Evolutionary conservation across 35 echinoderm and acorn worm genomes (phyloP), one percentile per base, ranked within the genome.

Genomic region (Patiria miniata): DNA sequence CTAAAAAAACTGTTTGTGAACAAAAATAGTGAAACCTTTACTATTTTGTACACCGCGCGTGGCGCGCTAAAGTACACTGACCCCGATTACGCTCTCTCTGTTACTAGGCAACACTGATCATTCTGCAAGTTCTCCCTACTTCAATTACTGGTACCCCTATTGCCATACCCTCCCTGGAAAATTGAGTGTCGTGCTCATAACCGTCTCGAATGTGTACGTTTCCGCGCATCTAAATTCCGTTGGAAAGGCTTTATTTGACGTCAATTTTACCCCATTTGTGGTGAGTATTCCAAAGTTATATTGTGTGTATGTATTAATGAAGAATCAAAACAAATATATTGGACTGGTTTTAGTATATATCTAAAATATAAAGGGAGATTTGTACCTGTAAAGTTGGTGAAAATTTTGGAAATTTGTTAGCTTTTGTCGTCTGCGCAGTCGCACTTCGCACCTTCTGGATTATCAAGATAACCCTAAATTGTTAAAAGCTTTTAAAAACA

Each of bases 381-480:
- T 59, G 32, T 5, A 10, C 12, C n/a, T 36, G 38, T 37, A 60
- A 58, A 84, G 32, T 4, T 29, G 26, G 30, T 18, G 23, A 26
- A 38, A n/a, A 37, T 84, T 84, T 84, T 61, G 82, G 7, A 40
- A 84, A 40, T 21, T 33, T 36, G 28, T 53, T 9, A 77, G 78
- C 77, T 77, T 87, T 87, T 87, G 86, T 87, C 32, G 86, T 87
- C 54, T 78, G 86, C 86, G 86, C 86, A 87, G 86, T 26, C 86
- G 86, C 86, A 87, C 40, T 87, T 34, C 50, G 65, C 29, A 77
- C 14, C 47, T 77, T 47, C 17, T n/a, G 39, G 42, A 47, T 6
- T 4, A 47, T 47, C 42, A 47, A 47, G 42, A 47, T 47, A 47
- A 47, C 42, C 12, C 12, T 4, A 47, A 47, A 47, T 47, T 47